Percentiles rank a stretch among this genome's conserved stretches.
Conservation (phyloP, 2,888 invertebrate species). For the Agriotes lineatus region DNA sequence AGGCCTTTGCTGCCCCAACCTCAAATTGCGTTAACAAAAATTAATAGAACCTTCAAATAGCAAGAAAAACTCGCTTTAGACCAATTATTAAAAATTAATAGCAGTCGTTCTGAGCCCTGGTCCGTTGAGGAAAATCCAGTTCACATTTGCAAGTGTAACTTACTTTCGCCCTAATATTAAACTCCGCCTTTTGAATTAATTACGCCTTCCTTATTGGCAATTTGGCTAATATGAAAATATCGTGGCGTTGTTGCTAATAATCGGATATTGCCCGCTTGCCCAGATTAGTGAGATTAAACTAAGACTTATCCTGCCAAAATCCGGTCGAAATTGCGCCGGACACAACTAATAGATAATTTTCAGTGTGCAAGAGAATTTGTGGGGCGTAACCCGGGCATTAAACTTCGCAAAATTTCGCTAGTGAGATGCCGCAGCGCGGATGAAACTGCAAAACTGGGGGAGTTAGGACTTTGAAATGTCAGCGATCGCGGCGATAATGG, state of each 20-base stretch:
- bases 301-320: neutral
- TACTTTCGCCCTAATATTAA: conserved; percentile 4
- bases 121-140: too few species aligned
- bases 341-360: neutral
- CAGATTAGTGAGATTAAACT: conserved; percentile 14
- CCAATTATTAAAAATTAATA: too few species aligned
- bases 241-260: neutral
- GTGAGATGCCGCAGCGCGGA: neutral
- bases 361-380: neutral
- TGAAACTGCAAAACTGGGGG: neutral
- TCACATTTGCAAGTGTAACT: neutral
- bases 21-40: too few species aligned
- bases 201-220: neutral
- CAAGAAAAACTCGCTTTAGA: too few species aligned
- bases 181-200: neutral
- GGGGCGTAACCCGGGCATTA: neutral
- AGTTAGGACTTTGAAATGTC: too few species aligned
- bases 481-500: too few species aligned
- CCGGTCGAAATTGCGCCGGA: neutral
- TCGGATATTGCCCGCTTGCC: conserved; percentile 6
- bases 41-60: too few species aligned
- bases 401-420: neutral
- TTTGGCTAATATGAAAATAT: conserved; percentile 19
- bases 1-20: too few species aligned
- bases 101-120: too few species aligned